Evolutionary conservation across 1,140 invertebrate species (phyloP), one percentile per base, ranked within the genome.

Genomic region (Heliconius hewitsoni): DNA sequence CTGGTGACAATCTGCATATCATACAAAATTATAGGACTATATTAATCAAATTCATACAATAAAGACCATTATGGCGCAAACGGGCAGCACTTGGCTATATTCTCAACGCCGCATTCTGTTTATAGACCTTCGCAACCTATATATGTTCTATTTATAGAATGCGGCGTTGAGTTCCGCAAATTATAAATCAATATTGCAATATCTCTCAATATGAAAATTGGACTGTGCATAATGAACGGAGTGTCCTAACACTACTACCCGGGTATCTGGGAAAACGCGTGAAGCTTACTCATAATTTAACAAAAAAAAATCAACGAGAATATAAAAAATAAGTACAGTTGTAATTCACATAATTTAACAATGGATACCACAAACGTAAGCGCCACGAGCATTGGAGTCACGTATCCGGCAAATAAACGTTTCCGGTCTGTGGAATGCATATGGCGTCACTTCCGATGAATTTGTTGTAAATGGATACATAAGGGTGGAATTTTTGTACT

Each of bases 401-500:
- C 76, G 80, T 81, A 77, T 77, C 55, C 76, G 79, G 75, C 71
- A 74, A 81, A 77, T 81, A 81, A 81, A 81, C 79, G 79, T 70
- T 81, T 81, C 79, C 75, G 71, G 79, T 77, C 79, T 73, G 79
- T 30, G 79, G 75, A 77, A 81, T 81, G 79, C 79, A 81, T 74
- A 81, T 81, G 79, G 79, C 75, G 74, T 72, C 79, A 77, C 57
- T 72, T 81, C 79, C 74, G 55, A 52, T 60, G 72, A 66, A 77
- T 77, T 77, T 76, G 75, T 81, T 81, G 79, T 77, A 73, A 81
- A 81, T 77, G 71, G 74, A 76, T 66, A 30, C n/a, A 11, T 66
- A 66, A 66, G 60, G 23, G 23, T 27, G 19, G 23, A 66, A 30
- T 66, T 66, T 66, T 27, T 66, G 60, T 66, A 66, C 16, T 27